These are phyloP conservation scores for Acanthosepion esculentum DNA, from an alignment of 2,888 invertebrate species.

Conservation along the genomic window DNA sequence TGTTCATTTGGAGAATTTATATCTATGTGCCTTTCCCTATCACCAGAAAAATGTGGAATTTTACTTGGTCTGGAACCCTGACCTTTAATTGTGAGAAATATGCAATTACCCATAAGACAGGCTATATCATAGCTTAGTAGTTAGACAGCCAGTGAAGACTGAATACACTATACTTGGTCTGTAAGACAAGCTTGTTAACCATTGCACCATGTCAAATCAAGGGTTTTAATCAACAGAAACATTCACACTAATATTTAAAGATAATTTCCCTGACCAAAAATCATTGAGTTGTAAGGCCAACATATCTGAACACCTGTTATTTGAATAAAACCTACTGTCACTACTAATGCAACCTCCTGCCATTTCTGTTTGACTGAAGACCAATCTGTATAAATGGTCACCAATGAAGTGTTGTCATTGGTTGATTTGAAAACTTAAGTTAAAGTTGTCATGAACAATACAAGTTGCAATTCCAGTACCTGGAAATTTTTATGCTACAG, in stretches of 20 bases:
- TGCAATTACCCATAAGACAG: too few relatives aligned
- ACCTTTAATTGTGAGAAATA: too few relatives aligned
- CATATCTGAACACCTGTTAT: not conserved
- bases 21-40: too few relatives aligned
- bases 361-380: not conserved
- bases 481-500: not conserved
- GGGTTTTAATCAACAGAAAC: too few relatives aligned
- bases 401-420: not conserved
- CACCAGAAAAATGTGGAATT: too few relatives aligned
- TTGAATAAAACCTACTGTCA: not conserved
- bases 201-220: not conserved
- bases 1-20: too few relatives aligned
- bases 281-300: not conserved
- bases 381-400: not conserved
- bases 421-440: not conserved
- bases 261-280: not conserved
- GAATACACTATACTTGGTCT: not conserved
- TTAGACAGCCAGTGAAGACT: too few relatives aligned
- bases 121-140: too few relatives aligned
- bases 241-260: too few relatives aligned
- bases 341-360: not conserved
- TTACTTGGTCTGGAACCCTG: too few relatives aligned
- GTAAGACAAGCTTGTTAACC: not conserved
- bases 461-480: not conserved
- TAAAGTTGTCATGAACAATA: not conserved